A percentile compares a stretch with the other conserved stretches of the same genome.
phyloP scores from a whole-genome alignment of 2,797 vertebrate species.

The Clarias platycephalus region DNA sequence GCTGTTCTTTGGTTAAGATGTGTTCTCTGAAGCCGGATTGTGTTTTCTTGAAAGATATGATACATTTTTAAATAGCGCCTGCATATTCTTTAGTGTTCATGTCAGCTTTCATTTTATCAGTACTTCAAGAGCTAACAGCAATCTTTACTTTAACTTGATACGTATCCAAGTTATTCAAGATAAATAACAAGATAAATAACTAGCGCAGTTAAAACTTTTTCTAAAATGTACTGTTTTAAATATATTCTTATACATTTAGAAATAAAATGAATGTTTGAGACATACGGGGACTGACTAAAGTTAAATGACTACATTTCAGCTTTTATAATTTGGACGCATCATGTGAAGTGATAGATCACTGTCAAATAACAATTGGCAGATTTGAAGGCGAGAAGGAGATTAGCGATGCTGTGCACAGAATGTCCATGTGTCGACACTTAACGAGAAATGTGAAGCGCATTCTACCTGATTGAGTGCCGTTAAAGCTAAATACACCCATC shows the following conservation, averaged over 20 bases:
- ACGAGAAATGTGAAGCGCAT: constrained; percentile 17
- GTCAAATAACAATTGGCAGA: not conserved
- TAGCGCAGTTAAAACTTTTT: not conserved
- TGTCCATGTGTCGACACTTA: constrained; percentile 26
- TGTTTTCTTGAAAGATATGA: not conserved
- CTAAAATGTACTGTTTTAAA: not conserved
- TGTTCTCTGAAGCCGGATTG: not conserved
- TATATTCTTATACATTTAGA: not conserved
- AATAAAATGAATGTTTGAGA: not conserved
- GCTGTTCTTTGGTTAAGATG: not conserved
- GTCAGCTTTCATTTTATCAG: not conserved
- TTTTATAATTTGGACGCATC: not conserved
- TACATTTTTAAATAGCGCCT: not conserved
- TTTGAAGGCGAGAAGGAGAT: not conserved
- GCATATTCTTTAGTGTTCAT: not conserved
- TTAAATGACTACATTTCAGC: not conserved
- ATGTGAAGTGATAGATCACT: not conserved
- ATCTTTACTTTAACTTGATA: not conserved
- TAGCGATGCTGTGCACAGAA: constrained; percentile 6
- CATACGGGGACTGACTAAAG: not conserved
- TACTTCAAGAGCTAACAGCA: not conserved
- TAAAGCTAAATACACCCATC: constrained; percentile 32
- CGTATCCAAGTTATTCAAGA: not conserved
- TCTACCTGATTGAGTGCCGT: not conserved
- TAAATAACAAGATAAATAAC: not conserved